Evolutionary conservation across 2,797 vertebrate genomes (phyloP).

Genomic region (Acrossocheilus fasciatus): DNA sequence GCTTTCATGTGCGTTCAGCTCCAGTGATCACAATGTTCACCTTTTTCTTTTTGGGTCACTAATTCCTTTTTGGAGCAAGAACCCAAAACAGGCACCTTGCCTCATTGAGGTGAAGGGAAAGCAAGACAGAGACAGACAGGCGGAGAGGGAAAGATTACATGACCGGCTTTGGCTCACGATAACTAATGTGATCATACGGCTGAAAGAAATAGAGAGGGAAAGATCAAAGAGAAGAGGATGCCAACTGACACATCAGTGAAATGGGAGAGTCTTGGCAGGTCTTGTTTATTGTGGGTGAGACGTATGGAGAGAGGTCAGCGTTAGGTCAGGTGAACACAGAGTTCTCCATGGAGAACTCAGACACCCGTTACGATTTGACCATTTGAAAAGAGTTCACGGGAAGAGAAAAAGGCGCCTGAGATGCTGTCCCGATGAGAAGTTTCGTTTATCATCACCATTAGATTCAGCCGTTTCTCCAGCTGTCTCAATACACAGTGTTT

Average conservation of each 20-base stretch:
- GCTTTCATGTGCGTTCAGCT: constrained; percentile 7
- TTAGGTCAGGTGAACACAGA: constrained; percentile 69
- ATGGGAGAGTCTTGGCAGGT: constrained; percentile 66
- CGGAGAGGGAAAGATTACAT: not conserved
- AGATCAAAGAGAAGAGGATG: constrained; percentile 14
- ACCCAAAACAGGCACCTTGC: not conserved
- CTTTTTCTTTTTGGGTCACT: constrained; percentile 3
- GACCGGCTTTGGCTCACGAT: not conserved
- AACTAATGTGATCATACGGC: constrained; percentile 3
- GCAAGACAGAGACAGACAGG: constrained; percentile 4
- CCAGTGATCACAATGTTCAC: constrained; percentile 7
- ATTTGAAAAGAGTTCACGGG: constrained; percentile 68
- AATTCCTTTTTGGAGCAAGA: constrained; percentile 6
- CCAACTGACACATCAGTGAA: constrained; percentile 5
- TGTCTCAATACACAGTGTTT: constrained; percentile 13
- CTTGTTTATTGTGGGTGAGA: constrained; percentile 65
- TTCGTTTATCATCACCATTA: constrained; percentile 26
- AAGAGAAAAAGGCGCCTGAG: constrained; percentile 61
- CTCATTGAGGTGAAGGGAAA: not conserved
- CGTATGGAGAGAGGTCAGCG: constrained; percentile 57
- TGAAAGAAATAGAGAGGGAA: constrained; percentile 7
- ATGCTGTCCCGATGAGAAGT: not conserved
- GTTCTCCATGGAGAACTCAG: constrained; percentile 48
- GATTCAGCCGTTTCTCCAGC: not conserved
- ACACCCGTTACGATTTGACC: constrained; percentile 71